phyloP scores from a whole-genome alignment of 1,140 invertebrate genomes.

The Heliconius hermathena region DNA sequence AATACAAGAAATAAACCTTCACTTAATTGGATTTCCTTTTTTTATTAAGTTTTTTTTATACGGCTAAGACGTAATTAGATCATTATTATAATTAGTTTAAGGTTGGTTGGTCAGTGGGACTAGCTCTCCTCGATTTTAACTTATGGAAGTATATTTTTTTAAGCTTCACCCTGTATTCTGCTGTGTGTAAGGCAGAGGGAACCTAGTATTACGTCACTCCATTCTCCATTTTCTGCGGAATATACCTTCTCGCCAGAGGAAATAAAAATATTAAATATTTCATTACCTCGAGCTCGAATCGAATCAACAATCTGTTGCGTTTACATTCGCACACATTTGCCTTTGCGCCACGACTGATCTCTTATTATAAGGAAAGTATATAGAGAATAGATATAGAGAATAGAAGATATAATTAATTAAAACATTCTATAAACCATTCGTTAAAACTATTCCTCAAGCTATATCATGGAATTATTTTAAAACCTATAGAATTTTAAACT shows the following conservation, averaged over 20 bases:
- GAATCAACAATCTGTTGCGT: no score
- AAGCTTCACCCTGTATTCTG: no score
- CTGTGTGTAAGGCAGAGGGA: no score
- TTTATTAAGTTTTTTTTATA: constrained; percentile 15
- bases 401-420: background rate
- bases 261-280: no score
- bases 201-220: no score
- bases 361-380: background rate
- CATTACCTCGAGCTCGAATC: no score
- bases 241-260: no score
- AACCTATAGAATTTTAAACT: background rate
- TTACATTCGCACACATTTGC: no score
- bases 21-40: constrained; percentile 22
- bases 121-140: constrained; percentile 23
- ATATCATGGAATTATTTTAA: background rate
- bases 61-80: background rate
- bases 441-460: background rate
- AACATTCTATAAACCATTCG: background rate
- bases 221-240: no score
- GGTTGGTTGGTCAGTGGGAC: constrained; percentile 12
- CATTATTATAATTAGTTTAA: constrained; percentile 22
- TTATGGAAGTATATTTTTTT: background rate
- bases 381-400: no score
- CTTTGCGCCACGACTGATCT: no score
- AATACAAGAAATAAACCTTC: constrained; percentile 28